Base-by-base conservation (phyloP, 1,140 invertebrate species). In the Cydia strobilella region DNA sequence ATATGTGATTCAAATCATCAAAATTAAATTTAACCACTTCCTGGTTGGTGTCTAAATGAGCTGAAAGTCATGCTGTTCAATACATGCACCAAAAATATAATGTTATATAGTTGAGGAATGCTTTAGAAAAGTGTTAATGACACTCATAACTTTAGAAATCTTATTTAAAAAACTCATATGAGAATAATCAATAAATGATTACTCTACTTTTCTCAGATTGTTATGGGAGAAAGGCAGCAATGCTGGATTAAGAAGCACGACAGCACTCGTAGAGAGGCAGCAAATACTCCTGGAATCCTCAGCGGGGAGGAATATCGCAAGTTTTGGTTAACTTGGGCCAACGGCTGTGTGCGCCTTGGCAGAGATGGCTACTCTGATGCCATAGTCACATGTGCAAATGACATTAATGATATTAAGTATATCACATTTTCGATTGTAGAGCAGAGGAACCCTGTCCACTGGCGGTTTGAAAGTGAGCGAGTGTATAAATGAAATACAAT, bases 271-370 rank as follows among this genome's bases (percentile, higher is more conserved):
- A 73, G 65, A 15, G 94, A 95, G 82, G 92, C 89, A 12, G 93
- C 94, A 15, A 25, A 74, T 9, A 96, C 95, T 7, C 95, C 95
- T 1, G 94, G 93, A 39, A 94, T 96, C 75, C 83, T 97, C 25
- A 94, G 88, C 79, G 85, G 76, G 7, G 92, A 94, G 31, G 95
- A 96, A 80, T 95, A 93, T 82, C 95, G 95, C 74, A 95, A 94
- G 45, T 97, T 97, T 86, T 97, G 96, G 96, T 92, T 97, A 20
- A 94, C 95, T 76, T 96, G 96, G 95, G 85, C 93, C 54, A 94
- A 94, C 79, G 94, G 94, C 31, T 39, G 13, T n/a, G 31, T 85
- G 15, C 45, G 45, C 4, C 42, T 84, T 6, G 79, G 79, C 1
- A 73, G 74, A 48, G 62, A 75, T 63, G 69, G 74, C 4, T 54